Evolutionary conservation across 2,888 invertebrate genomes (phyloP), one percentile per base, ranked within the genome.

Genomic region (Drosophila seclusa): DNA sequence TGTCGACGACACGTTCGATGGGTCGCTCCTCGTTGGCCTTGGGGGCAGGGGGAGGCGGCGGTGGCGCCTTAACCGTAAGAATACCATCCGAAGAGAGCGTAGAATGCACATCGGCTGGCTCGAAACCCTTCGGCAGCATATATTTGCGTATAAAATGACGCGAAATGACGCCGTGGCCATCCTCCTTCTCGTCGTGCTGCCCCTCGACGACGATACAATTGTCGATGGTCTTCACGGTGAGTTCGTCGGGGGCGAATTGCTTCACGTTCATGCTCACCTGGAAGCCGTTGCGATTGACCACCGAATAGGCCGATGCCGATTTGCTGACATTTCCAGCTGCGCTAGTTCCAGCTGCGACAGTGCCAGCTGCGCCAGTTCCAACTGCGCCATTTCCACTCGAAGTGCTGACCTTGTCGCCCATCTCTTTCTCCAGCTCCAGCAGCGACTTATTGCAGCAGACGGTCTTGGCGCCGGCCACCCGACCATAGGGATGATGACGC

Each of bases 111-210:
- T 95, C 94, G 72, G 95, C 95, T 8, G 96, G 94, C 68, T 97
- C 96, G 66, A 96, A 96, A 0, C 96, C 96, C 82, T 96, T 95
- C 0, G 97, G 97, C 59, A 97, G 91, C 55, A 95, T 91, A 91
- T 97, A 97, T 70, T 96, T 94, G 55, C 97, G 94, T 71, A 96
- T 95, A 83, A 97, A 96, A 77, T 97, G 96, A 65, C 96, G 95
- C 48, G 96, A 95, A 31, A 97, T 95, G 91, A 95, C 96, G 0
- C 97, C 97, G 82, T 96, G 95, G n/a, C 95, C 95, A 78, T 96
- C 96, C 52, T 95, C 94, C 80, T 95, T 95, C 75, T 97, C 95
- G 85, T 96, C 96, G 89, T 96, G 97, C 90, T 95, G 96, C 0
- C 96, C 97, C 91, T 97, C 96, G n/a, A 96, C 94, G 59, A 95